A percentile compares a stretch with the other conserved stretches of the same genome.
phyloP scores from a whole-genome alignment of 1,140 invertebrate genomes.

The Temnothorax longispinosus region DNA sequence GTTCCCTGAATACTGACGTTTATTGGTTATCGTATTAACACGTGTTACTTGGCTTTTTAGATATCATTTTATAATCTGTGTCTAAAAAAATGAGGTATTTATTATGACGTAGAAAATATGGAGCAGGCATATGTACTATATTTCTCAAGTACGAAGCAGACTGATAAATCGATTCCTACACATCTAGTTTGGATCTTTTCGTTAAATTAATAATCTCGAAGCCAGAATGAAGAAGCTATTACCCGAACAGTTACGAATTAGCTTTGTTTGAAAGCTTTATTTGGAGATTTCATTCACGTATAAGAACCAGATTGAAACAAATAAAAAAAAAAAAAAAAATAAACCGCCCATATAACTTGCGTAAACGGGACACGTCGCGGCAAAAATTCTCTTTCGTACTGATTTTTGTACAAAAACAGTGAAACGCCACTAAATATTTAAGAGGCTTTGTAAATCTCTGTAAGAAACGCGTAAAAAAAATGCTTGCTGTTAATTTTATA shows the following conservation, averaged over 20 bases:
- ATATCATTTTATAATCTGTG: conserved; percentile 35
- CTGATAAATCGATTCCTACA: conserved; percentile 54
- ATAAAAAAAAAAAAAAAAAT: conserved; percentile 36
- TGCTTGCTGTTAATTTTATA: conserved; percentile 71
- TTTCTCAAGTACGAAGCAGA: conserved; percentile 53
- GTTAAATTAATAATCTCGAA: conserved; percentile 29
- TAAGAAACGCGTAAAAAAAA: conserved; percentile 43
- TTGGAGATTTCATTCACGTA: conserved; percentile 25
- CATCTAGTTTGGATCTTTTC: conserved; percentile 40
- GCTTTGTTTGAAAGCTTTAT: conserved; percentile 19
- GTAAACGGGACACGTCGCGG: conserved; percentile 36
- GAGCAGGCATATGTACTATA: conserved; percentile 11
- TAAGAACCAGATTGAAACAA: conserved; percentile 32
- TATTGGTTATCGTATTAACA: conserved; percentile 16
- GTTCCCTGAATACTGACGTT: conserved; percentile 13
- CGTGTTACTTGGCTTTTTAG: conserved; percentile 28
- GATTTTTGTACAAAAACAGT: conserved; percentile 53
- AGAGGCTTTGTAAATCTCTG: conserved; percentile 60
- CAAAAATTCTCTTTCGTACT: conserved; percentile 55
- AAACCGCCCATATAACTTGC: conserved; percentile 70
- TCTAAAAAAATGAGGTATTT: conserved; percentile 10
- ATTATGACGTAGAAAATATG: conserved; percentile 33
- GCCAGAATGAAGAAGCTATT: neutral
- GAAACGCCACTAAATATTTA: conserved; percentile 51
- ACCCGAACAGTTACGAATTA: conserved; percentile 26